Base-by-base conservation (phyloP, 2,888 invertebrate genomes). In the Scelioninae gen. 1 region DNA sequence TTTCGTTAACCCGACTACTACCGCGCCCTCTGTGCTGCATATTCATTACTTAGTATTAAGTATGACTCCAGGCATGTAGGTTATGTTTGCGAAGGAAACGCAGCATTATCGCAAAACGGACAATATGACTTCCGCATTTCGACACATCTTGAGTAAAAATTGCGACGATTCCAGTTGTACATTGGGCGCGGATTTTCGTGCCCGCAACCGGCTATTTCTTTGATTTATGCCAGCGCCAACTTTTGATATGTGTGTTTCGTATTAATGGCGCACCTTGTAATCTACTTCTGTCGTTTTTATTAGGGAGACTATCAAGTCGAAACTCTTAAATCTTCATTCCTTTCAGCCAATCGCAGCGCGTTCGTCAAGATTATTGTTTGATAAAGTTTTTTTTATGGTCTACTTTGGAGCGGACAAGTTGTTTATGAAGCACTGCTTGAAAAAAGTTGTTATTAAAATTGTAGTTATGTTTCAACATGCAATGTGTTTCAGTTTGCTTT, bases 41-140 rank as follows among this genome's bases (percentile, higher is more conserved):
- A 90, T 90, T 90, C 90, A 91, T 91, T 88, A 88, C 88, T 88
- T 85, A 86, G 84, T 87, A 86, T 86, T 86, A 87, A 89, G 88
- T 88, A 89, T 87, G 86, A 89, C 87, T 86, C 87, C 84, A 86
- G n/a, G 84, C 83, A 79, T 84, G 75, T 78, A 82, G 79, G 62
- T 72, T 71, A 80, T 56, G 75, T 81, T 82, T 62, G 75, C 72
- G 77, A 68, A 75, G 63, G 78, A 68, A 63, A 34, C 68, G 49
- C 76, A 66, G 68, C 76, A 72, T 74, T 66, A 82, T 34, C 34
- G 34, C 16, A 4, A 58, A 82, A 71, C 23, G 66, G 65, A 69
- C 77, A 62, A 65, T 66, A 68, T 66, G 53, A 5, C 55, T 56
- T 55, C 45, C 53, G 49, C 45, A 16, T 58, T 45, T 63, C 15